phyloP scores from a whole-genome alignment of 2,888 invertebrate genomes.

The Torymus aiolomorphi region DNA sequence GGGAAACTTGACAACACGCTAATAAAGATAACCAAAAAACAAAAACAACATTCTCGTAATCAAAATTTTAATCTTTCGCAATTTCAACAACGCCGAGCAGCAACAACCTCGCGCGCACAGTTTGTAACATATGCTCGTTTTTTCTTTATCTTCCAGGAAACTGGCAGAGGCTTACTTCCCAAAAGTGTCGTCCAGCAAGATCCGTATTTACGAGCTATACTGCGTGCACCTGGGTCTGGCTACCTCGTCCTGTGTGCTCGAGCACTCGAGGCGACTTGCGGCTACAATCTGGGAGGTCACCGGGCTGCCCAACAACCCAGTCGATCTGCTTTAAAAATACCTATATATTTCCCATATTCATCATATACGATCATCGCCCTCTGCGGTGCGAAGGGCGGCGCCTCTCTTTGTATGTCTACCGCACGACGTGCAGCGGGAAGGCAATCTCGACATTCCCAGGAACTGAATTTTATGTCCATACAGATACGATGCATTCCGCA shows the following conservation, averaged over 20 bases:
- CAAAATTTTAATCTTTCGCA: no score
- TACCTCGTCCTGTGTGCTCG: conserved; percentile 88
- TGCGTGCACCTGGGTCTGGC: conserved; percentile 90
- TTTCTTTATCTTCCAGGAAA: conserved; percentile 76
- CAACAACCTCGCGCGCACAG: no score
- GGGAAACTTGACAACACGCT: no score
- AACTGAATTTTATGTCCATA: conserved; percentile 21
- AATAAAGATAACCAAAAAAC: no score
- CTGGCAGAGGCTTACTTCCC: conserved; percentile 83
- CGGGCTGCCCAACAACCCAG: conserved; percentile 80
- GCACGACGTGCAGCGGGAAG: neutral
- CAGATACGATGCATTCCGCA: conserved; percentile 11
- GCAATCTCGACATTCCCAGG: neutral
- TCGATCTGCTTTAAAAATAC: conserved; percentile 78
- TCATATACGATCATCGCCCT: conserved; percentile 5
- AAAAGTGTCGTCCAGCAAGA: conserved; percentile 79
- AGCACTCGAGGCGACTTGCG: conserved; percentile 88
- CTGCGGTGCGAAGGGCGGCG: conserved; percentile 36
- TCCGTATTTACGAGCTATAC: conserved; percentile 87
- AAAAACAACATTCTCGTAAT: no score
- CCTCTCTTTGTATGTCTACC: no score
- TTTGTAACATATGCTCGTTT: conserved; percentile 15
- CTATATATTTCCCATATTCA: conserved; percentile 14
- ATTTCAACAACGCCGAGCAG: no score
- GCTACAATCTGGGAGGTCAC: conserved; percentile 87